Percentiles rank a stretch among this genome's conserved stretches.
These are phyloP conservation scores for Chrysomela aeneicollis DNA, from an alignment of 2,888 invertebrate genomes.

Conservation along the genomic window DNA sequence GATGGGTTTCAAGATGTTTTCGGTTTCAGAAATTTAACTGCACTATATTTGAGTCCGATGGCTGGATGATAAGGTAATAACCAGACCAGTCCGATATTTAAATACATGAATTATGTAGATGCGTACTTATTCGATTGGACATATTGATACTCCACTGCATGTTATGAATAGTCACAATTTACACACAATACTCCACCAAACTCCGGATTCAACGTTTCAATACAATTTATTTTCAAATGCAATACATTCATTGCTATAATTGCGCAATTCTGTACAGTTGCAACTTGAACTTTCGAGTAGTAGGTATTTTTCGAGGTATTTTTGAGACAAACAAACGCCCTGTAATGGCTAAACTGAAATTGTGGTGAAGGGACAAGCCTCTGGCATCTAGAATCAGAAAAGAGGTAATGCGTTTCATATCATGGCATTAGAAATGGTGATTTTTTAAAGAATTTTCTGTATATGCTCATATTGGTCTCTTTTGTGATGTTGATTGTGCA, in stretches of 20 bases:
- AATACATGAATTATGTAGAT: conserved; percentile 63
- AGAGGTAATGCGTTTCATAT: too few species aligned
- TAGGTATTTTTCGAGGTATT: background rate
- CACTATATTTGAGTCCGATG: conserved; percentile 49
- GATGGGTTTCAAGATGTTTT: background rate
- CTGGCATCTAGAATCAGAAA: too few species aligned
- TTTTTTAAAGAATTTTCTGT: too few species aligned
- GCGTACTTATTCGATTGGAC: conserved; percentile 62
- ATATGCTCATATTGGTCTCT: too few species aligned
- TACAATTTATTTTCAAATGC: conserved; percentile 61
- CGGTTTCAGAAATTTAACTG: conserved; percentile 13
- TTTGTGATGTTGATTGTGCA: too few species aligned
- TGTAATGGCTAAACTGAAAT: too few species aligned
- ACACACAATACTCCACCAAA: conserved; percentile 60
- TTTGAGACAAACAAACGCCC: too few species aligned
- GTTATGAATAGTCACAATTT: conserved; percentile 63
- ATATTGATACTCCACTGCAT: conserved; percentile 61
- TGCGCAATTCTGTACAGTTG: conserved; percentile 23
- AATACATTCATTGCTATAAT: conserved; percentile 56
- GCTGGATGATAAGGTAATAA: conserved; percentile 61
- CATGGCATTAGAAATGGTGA: too few species aligned
- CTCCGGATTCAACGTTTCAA: conserved; percentile 56
- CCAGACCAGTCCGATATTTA: conserved; percentile 59
- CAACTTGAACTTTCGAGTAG: background rate
- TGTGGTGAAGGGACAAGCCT: too few species aligned